Conservation (phyloP, 2,797 vertebrate species). For the Typhlichthys eigenmanni region DNA sequence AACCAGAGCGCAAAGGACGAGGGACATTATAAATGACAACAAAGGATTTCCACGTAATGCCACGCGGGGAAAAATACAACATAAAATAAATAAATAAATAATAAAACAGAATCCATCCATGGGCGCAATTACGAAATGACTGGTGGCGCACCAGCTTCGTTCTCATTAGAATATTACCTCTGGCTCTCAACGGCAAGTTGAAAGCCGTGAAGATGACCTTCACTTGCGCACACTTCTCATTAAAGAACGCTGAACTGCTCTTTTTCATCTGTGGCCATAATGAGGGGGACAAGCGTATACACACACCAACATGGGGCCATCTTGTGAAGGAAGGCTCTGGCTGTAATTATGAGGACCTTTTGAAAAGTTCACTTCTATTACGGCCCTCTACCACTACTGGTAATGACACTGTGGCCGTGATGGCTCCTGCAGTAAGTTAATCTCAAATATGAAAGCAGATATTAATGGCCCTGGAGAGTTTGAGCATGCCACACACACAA, state of each 20-base stretch:
- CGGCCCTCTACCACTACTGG: slow-evolving; percentile 68
- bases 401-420: slow-evolving; percentile 76
- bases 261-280: slow-evolving; percentile 75
- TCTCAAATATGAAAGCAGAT: slow-evolving; percentile 73
- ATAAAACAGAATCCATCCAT: slow-evolving; percentile 22
- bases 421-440: slow-evolving; percentile 77
- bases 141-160: slow-evolving; percentile 55
- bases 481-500: slow-evolving; percentile 22
- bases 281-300: slow-evolving; percentile 72
- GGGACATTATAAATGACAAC: slow-evolving; percentile 67
- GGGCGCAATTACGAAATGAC: slow-evolving; percentile 68
- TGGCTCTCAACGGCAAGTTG: slow-evolving; percentile 74
- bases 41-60: slow-evolving; percentile 58
- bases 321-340: slow-evolving; percentile 69
- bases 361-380: slow-evolving; percentile 84
- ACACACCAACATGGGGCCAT: slow-evolving; percentile 65
- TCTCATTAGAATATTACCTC: slow-evolving; percentile 80
- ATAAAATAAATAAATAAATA: too few species aligned
- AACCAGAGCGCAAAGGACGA: slow-evolving; percentile 47
- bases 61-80: slow-evolving; percentile 55
- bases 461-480: slow-evolving; percentile 72
- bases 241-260: slow-evolving; percentile 74
- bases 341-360: slow-evolving; percentile 80
- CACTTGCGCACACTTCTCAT: slow-evolving; percentile 70
- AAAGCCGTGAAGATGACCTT: slow-evolving; percentile 83